These are phyloP conservation scores for Gnathonemus echidnorhynchus DNA, from an alignment of 2,113 vertebrate genomes.

Conservation along the genomic window DNA sequence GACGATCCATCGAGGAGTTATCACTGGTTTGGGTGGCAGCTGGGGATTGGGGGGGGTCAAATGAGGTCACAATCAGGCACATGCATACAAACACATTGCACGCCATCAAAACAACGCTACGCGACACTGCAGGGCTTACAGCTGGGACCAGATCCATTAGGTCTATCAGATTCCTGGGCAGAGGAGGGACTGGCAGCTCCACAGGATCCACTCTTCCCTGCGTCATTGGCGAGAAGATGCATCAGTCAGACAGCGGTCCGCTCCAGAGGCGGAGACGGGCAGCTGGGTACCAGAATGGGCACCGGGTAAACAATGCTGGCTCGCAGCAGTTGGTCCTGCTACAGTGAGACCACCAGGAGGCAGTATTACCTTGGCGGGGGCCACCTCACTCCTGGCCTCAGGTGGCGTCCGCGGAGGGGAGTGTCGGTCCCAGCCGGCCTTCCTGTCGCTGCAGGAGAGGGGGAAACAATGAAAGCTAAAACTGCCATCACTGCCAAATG, in stretches of 20 bases:
- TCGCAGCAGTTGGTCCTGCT: background rate
- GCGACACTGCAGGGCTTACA: constrained; percentile 50
- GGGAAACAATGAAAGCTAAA: background rate
- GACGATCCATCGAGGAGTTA: constrained; percentile 84
- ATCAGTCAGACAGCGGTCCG: background rate
- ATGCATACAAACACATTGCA: background rate
- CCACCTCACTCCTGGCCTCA: background rate
- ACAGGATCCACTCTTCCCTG: constrained; percentile 73
- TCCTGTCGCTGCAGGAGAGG: background rate
- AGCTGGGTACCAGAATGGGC: background rate
- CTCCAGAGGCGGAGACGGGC: background rate
- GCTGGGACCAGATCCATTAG: constrained; percentile 72
- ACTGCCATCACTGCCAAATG: background rate
- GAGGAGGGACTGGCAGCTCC: constrained; percentile 57
- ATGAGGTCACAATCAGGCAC: background rate
- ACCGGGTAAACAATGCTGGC: background rate
- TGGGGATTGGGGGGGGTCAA: constrained; percentile 45
- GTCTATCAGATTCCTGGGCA: constrained; percentile 86
- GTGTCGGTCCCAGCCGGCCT: background rate
- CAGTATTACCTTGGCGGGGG: background rate
- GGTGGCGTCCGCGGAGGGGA: background rate
- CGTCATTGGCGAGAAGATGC: constrained; percentile 11
- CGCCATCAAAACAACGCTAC: background rate
- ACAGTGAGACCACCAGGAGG: background rate
- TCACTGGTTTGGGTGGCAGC: constrained; percentile 63